These are phyloP conservation scores for Phalacrocorax pelagicus DNA, from an alignment of 2,113 vertebrate species.

Conservation along the genomic window DNA sequence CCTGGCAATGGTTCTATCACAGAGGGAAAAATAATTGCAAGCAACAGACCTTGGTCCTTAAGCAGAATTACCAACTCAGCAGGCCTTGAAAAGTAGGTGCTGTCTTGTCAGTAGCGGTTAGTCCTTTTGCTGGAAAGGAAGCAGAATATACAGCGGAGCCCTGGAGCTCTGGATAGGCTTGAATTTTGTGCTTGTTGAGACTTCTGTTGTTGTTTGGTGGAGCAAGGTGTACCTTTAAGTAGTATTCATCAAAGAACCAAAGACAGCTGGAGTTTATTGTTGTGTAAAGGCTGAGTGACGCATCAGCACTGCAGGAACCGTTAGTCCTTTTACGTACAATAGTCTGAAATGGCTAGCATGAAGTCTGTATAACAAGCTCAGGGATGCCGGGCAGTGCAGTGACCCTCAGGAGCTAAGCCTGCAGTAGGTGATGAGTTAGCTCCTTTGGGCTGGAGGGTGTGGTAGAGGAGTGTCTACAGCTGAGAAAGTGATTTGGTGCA, in stretches of 20 bases:
- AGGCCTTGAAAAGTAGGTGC: not conserved
- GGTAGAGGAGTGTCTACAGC: not conserved
- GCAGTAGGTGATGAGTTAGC: fast-evolving
- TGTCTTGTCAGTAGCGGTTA: not conserved
- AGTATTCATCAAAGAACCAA: not conserved
- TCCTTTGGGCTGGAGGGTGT: not conserved
- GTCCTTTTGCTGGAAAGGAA: not conserved
- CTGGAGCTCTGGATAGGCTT: not conserved
- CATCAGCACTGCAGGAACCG: not conserved
- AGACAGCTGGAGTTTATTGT: not conserved
- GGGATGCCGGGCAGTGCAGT: no score
- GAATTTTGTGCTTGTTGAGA: not conserved
- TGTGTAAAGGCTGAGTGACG: not conserved
- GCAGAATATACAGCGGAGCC: not conserved
- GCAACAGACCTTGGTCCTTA: not conserved
- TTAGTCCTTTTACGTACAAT: fast-evolving
- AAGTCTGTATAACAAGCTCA: fast-evolving
- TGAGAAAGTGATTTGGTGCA: not conserved
- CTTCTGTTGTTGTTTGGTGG: not conserved
- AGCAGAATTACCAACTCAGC: not conserved
- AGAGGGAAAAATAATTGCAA: not conserved
- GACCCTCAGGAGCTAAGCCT: not conserved
- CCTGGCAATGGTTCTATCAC: not conserved
- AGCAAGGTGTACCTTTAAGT: not conserved
- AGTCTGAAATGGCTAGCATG: not conserved